These are phyloP conservation scores for Gorsachius goisagi DNA, from an alignment of 2,113 vertebrate species.

Conservation along the genomic window DNA sequence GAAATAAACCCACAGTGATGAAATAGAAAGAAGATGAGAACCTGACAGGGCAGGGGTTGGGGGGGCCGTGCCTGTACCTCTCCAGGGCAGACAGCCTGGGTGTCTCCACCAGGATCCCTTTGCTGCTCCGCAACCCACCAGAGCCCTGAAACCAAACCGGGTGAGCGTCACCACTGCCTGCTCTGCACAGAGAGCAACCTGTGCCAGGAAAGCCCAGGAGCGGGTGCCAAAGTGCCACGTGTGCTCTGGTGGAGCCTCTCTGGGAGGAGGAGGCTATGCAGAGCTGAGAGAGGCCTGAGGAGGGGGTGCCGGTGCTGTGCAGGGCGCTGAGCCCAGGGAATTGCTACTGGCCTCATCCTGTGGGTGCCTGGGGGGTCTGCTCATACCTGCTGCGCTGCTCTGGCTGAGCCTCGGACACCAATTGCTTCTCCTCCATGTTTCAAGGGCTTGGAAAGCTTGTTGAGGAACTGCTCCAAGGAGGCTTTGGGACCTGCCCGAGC, in stretches of 20 bases:
- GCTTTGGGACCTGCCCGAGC: slow-evolving; percentile 49
- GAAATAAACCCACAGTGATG: not conserved
- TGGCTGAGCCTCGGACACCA: slow-evolving; percentile 65
- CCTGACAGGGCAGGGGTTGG: not conserved
- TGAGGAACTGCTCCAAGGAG: slow-evolving; percentile 76
- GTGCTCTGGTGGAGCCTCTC: not conserved
- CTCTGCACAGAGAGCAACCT: not conserved
- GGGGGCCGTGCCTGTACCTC: slow-evolving; percentile 57
- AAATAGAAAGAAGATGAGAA: not conserved
- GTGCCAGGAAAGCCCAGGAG: not conserved
- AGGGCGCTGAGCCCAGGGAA: not conserved
- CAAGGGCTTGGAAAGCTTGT: slow-evolving; percentile 69
- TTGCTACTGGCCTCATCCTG: rapidly evolving
- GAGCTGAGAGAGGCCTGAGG: not conserved
- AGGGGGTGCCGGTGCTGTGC: not conserved
- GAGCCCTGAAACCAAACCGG: slow-evolving; percentile 71
- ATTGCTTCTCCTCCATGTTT: slow-evolving; percentile 69
- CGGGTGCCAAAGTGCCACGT: not conserved
- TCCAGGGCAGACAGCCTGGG: slow-evolving; percentile 56
- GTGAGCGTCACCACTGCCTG: not conserved
- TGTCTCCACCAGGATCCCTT: slow-evolving; percentile 75
- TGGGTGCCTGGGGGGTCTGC: not conserved
- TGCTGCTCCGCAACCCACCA: slow-evolving; percentile 24
- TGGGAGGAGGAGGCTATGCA: not conserved
- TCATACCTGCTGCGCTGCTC: slow-evolving; percentile 77